These are phyloP conservation scores for Chaetops frenatus DNA, from an alignment of 2,113 vertebrate genomes.

Conservation along the genomic window DNA sequence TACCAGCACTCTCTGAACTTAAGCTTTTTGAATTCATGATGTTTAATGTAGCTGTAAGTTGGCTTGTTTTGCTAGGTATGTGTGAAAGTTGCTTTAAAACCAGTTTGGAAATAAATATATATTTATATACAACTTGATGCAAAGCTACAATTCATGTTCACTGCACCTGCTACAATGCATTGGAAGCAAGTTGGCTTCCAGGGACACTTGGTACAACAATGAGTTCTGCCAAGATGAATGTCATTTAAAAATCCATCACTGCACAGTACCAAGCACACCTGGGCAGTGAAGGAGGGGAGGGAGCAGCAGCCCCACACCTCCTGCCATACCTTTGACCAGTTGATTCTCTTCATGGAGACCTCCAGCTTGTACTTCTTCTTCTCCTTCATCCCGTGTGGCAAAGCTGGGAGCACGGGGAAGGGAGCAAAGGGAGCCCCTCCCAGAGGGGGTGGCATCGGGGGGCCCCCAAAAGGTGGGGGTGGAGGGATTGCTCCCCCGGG, in stretches of 20 bases:
- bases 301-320: not conserved
- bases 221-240: not conserved
- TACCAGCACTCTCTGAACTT: not conserved
- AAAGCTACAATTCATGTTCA: not conserved
- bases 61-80: not conserved
- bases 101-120: not conserved
- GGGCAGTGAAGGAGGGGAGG: not conserved
- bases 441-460: slow-evolving; percentile 50
- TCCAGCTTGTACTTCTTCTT: slow-evolving; percentile 92
- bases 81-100: not conserved
- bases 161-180: rapidly evolving
- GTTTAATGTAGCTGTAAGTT: too few species aligned
- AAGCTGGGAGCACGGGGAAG: not conserved
- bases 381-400: slow-evolving; percentile 87
- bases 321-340: slow-evolving; percentile 91
- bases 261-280: rapidly evolving
- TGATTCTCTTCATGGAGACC: slow-evolving; percentile 89
- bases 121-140: not conserved
- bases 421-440: slow-evolving; percentile 38
- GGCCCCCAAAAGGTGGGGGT: slow-evolving; percentile 53
- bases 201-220: not conserved
- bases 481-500: slow-evolving; percentile 66
- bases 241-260: not conserved
- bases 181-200: not conserved
- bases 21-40: too few species aligned